Evolutionary conservation across 2,888 invertebrate species (phyloP).

Genomic region (Agriopis leucophaearia): DNA sequence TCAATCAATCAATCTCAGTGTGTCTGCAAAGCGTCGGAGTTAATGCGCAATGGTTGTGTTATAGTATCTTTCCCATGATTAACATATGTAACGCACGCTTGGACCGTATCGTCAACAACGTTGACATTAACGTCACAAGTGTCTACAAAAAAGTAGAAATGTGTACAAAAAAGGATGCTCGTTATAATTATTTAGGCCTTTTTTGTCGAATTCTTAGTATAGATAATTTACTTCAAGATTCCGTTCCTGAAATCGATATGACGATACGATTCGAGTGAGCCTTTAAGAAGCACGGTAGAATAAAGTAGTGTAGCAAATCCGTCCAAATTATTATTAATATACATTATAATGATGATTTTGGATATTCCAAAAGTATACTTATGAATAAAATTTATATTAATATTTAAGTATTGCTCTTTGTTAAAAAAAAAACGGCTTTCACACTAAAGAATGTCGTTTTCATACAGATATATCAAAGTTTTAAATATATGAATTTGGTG

Average conservation of each 20-base stretch:
- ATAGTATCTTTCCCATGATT: not conserved
- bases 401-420: not conserved
- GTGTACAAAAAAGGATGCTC: not conserved
- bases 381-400: not conserved
- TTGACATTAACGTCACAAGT: not conserved
- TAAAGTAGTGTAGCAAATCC: slow-evolving; percentile 20
- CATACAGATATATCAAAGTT: not conserved
- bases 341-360: slow-evolving; percentile 8
- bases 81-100: slow-evolving; percentile 3
- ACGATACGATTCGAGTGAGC: slow-evolving; percentile 7
- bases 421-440: not conserved
- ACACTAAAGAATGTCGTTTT: not conserved
- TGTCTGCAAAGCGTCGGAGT: slow-evolving; percentile 5
- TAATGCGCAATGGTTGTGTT: not conserved
- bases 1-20: slow-evolving; percentile 3
- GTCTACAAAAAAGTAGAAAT: not conserved
- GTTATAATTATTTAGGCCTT: not conserved
- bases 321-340: slow-evolving; percentile 23
- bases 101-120: slow-evolving; percentile 12
- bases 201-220: not conserved
- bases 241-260: not conserved
- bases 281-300: slow-evolving; percentile 2
- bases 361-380: slow-evolving; percentile 7
- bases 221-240: not conserved
- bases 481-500: not conserved